These are phyloP conservation scores for Schizopygopsis malacanthus DNA, from an alignment of 2,797 vertebrate genomes.

Conservation along the genomic window DNA sequence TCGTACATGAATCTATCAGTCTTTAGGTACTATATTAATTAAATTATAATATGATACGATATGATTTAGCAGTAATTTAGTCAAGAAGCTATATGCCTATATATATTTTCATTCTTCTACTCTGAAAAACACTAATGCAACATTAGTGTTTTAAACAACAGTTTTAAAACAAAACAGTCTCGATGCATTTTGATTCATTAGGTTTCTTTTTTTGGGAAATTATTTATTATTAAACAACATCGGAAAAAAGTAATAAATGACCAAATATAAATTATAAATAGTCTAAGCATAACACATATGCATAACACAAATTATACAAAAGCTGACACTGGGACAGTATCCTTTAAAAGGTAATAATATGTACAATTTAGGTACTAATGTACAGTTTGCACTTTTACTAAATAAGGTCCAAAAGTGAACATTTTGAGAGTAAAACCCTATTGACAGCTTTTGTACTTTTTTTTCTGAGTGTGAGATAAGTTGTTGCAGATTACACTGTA, in stretches of 20 bases:
- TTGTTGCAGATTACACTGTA: background rate
- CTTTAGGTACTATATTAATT: background rate
- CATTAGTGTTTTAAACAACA: no score
- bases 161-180: background rate
- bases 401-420: background rate
- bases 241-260: background rate
- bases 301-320: background rate
- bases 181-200: background rate
- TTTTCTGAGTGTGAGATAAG: background rate
- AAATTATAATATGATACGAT: background rate
- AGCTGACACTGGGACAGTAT: background rate
- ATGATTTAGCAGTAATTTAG: background rate
- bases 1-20: background rate
- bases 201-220: background rate
- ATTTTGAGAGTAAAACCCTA: background rate
- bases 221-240: background rate
- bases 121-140: background rate
- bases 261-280: background rate
- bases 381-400: background rate
- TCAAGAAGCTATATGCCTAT: no score
- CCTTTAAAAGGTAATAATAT: background rate
- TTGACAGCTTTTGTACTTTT: background rate
- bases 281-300: background rate
- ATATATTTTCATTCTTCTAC: background rate
- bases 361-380: background rate